Evolutionary conservation across 2,113 vertebrate species (phyloP).

Genomic region (Trogon melanurus): DNA sequence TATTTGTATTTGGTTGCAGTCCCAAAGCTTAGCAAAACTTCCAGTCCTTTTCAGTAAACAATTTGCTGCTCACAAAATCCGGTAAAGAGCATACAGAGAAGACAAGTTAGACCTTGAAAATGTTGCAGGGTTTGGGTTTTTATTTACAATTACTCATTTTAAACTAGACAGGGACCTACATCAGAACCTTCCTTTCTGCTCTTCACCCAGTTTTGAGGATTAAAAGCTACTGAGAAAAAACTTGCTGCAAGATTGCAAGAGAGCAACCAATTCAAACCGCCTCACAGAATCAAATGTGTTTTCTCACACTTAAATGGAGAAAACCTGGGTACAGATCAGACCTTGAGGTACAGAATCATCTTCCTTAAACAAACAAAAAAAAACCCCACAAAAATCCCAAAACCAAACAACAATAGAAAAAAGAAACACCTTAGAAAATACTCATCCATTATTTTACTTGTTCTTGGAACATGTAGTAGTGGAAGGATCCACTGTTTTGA

Average conservation of each 20-base stretch:
- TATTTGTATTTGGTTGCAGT: not conserved
- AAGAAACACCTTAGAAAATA: not conserved
- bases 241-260: not conserved
- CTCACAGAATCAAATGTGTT: not conserved
- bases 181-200: not conserved
- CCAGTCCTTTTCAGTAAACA: not conserved
- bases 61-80: not conserved
- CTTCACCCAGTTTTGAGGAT: not conserved
- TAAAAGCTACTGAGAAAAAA: not conserved
- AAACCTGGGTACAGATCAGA: not conserved
- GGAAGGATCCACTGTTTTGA: not conserved
- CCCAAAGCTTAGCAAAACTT: not conserved
- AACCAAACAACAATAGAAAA: too few relatives aligned
- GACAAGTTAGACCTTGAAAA: not conserved
- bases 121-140: accelerated
- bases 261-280: not conserved
- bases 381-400: not conserved
- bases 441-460: not conserved
- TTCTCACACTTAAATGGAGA: not conserved
- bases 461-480: not conserved
- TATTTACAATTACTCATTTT: not conserved
- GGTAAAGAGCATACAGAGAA: not conserved
- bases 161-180: not conserved
- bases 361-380: not conserved
- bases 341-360: not conserved